Percentiles rank a stretch among this genome's conserved stretches.
Evolutionary conservation across 2,113 vertebrate genomes (phyloP).

Genomic region (Polypterus senegalus): DNA sequence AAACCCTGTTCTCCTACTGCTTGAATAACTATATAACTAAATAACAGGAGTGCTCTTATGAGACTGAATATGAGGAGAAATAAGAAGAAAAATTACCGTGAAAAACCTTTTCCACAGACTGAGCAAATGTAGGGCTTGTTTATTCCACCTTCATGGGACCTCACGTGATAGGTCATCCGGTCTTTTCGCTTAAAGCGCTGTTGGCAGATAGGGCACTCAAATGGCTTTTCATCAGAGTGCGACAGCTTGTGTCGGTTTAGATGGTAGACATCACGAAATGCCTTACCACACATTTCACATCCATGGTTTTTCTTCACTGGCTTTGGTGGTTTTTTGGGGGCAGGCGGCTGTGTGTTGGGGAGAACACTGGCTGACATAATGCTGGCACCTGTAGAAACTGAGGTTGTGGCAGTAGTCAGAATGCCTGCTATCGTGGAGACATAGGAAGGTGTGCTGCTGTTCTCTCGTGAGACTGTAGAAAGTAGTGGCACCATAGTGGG

Average conservation of each 20-base stretch:
- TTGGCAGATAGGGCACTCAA: constrained; percentile 93
- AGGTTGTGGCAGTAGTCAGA: constrained; percentile 84
- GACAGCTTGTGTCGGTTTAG: constrained; percentile 95
- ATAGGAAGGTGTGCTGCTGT: constrained; percentile 67
- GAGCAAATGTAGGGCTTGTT: constrained; percentile 96
- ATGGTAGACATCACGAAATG: constrained; percentile 94
- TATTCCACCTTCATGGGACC: constrained; percentile 91
- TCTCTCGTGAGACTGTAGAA: constrained; percentile 80
- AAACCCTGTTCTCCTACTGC: neutral
- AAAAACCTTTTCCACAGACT: constrained; percentile 96
- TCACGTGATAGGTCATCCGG: constrained; percentile 95
- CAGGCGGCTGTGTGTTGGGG: constrained; percentile 47
- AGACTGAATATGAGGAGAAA: constrained; percentile 26
- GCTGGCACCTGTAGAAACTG: constrained; percentile 58
- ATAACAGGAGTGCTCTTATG: constrained; percentile 3
- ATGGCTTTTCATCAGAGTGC: constrained; percentile 93
- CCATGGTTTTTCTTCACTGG: constrained; percentile 95
- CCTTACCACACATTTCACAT: constrained; percentile 96
- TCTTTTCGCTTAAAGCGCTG: constrained; percentile 97
- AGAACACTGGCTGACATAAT: constrained; percentile 44
- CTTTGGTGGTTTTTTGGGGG: constrained; percentile 86
- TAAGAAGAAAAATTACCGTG: constrained; percentile 55
- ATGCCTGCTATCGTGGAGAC: constrained; percentile 87
- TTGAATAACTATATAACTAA: neutral
- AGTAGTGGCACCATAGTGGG: constrained; percentile 80